phyloP scores from a whole-genome alignment of 2,888 invertebrate species.

The Neuroscelio doddi region DNA sequence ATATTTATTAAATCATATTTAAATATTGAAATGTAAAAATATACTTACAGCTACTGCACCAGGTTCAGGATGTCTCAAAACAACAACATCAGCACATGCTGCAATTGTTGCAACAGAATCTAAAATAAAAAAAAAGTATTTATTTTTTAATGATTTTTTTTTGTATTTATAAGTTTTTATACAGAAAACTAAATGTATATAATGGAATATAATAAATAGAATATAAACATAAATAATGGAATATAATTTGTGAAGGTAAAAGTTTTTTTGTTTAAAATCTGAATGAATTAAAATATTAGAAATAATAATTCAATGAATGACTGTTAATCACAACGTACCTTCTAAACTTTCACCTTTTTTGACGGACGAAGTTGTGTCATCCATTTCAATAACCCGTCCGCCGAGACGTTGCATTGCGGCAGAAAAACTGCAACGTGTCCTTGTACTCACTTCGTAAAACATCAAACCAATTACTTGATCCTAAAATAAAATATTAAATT shows the following conservation, averaged over 20 bases:
- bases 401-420: slow-evolving; percentile 98
- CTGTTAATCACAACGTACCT: slow-evolving; percentile 75
- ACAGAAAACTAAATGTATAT: too few species aligned
- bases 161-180: too few species aligned
- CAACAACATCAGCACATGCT: slow-evolving; percentile 94
- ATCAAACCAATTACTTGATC: slow-evolving; percentile 97
- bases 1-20: background rate
- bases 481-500: slow-evolving; percentile 67
- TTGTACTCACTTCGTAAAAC: slow-evolving; percentile 98
- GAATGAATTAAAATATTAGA: too few species aligned
- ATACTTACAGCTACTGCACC: slow-evolving; percentile 89
- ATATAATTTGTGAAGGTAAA: too few species aligned
- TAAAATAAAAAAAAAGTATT: too few species aligned
- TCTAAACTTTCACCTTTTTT: slow-evolving; percentile 97
- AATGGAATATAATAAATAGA: too few species aligned
- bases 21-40: slow-evolving; percentile 1
- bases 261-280: slow-evolving; percentile 10
- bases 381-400: slow-evolving; percentile 92
- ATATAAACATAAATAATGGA: too few species aligned
- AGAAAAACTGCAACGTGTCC: slow-evolving; percentile 96
- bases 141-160: too few species aligned
- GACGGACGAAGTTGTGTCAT: slow-evolving; percentile 92
- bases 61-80: slow-evolving; percentile 93
- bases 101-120: slow-evolving; percentile 86
- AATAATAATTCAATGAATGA: too few species aligned